Base-by-base conservation (phyloP, 2,888 invertebrate species). In the Amphipoea oculea region DNA sequence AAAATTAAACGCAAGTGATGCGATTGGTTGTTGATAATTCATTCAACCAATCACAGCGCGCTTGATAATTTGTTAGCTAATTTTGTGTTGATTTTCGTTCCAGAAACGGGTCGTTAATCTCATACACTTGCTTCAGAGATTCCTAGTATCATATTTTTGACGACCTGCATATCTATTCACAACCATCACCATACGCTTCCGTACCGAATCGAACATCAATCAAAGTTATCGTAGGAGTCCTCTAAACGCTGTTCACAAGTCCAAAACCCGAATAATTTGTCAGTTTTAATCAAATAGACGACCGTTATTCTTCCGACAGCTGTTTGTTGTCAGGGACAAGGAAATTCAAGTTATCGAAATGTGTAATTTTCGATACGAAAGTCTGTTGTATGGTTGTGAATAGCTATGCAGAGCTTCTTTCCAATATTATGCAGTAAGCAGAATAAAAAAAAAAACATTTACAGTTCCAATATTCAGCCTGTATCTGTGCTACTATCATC, bases 401-500 rank as follows among this genome's bases (percentile, higher is more conserved):
- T 60, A 14, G n/a, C 23, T 60, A n/a, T 60, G n/a, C n/a, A 51
- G 42, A 45, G 6, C 7, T 54, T 76, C 20, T 23, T 72, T 23
- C n/a, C 14, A 60, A 40, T 65, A 48, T 67, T 42, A 73, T 11
- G 62, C 66, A 76, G 57, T 12, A 62, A 57, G 51, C 62, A 68
- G 14, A 57, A 36, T 29, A 2, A n/a, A 45, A 40, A 45, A 40
- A 60, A 23, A 62, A 20, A 60, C 2, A 23, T 57, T 62, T 66
- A 51, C 29, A 65, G 51, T 36, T 17, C 0, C 0, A 42, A 20
- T 68, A 51, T 86, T 97, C 96, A 97, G 85, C 97, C 97, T 0
- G 97, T 97, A 76, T 98, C 98, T 0, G 98, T 98, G 74, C 98
- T 98, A 83, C 97, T 97, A 84, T 98, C 98, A 68, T 98, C 98